Evolutionary conservation across 2,888 invertebrate genomes (phyloP), one percentile per base, ranked within the genome.

Genomic region (Timema podura): DNA sequence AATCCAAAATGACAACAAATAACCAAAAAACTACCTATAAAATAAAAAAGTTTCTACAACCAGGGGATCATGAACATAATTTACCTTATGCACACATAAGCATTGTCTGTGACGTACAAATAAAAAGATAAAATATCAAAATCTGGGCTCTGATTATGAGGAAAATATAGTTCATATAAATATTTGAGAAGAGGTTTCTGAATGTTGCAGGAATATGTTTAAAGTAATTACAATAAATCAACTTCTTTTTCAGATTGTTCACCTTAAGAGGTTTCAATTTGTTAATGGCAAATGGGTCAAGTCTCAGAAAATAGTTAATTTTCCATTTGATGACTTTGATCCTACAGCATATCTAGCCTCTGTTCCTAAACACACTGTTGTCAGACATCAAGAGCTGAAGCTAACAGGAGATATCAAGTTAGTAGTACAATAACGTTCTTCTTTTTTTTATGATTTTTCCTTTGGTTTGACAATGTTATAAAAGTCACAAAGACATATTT

Each of bases 211-310:
- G n/a, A 11, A 51, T 13, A n/a, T 51, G 51, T 2, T 51, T 51
- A n/a, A 13, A 13, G 11, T 68, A 44, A 16, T 11, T 44, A 48
- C 10, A 59, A 11, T 30, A 46, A 16, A 44, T 15, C 5, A 57
- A 45, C n/a, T 48, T 61, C 61, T 49, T 68, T 78, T 78, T 0
- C 81, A 95, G 95, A 93, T 96, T 78, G 88, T 96, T 68, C 96
- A 96, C 80, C 83, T 96, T 74, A 96, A 96, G 80, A 88, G 96
- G 3, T 96, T 96, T 83, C 95, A 96, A 80, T 93, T 88, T 80
- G 89, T 94, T 68, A 92, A 93, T 82, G 91, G 89, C 79, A 91
- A 94, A 78, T 96, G 96, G 96, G 92, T 96, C 45, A 96, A 96
- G 80, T 96, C 95, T 0, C 95, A 95, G 79, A 96, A 95, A 80